Evolutionary conservation across 2,113 vertebrate genomes (phyloP), one percentile per base, ranked within the genome.

Genomic region (Perca schrenkii): DNA sequence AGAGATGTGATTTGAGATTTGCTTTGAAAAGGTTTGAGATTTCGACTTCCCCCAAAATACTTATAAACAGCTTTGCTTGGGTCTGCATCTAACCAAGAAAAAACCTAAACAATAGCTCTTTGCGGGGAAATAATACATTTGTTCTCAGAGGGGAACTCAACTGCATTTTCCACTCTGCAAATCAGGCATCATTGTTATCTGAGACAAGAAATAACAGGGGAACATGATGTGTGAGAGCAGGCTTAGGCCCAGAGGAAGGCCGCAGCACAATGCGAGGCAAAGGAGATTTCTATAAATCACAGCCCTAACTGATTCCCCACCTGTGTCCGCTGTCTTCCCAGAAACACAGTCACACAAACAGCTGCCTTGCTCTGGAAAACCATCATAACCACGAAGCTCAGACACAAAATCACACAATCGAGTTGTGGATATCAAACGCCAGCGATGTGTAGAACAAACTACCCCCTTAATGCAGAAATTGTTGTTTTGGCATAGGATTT

Each of bases 231-330:
- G 79, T 67, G 77, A 66, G 89, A 80, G 88, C 50, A 40, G 84
- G 49, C 72, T 8, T 73, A 65, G 87, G 79, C 89, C 88, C 84
- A 89, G 85, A 93, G 92, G 92, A 93, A 94, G 91, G 87, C 74
- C 46, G 0, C 66, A 80, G 82, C 81, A 94, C 94, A 94, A 94
- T 93, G 86, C 84, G 63, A 86, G 53, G 79, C 82, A 79, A 71
- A 65, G 74, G 77, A 93, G 88, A 84, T 73, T 54, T 80, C 84
- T 54, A 84, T 94, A 93, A 95, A 94, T 93, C 93, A 91, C 76
- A 46, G 77, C 40, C 34, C 56, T 93, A 94, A 95, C 91, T 34
- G 88, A 92, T 94, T 92, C 85, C 74, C 92, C 95, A 95, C 94
- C 94, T 94, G 94, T 90, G 92, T 91, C 86, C 81, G 60, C 85